phyloP scores from a whole-genome alignment of 2,797 vertebrate genomes.

The Choloepus didactylus region DNA sequence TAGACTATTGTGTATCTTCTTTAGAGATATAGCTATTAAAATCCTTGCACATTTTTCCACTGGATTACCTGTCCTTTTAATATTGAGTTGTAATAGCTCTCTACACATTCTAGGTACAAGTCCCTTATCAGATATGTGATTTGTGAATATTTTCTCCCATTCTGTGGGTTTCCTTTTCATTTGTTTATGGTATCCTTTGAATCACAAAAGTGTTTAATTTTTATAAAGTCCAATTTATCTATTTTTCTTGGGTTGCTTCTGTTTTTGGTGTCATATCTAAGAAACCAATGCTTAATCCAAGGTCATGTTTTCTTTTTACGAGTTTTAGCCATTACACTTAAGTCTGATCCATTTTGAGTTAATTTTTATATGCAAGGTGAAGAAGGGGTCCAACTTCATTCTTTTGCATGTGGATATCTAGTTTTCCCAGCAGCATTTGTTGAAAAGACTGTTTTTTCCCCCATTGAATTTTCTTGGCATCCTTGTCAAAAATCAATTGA shows the following conservation, averaged over 20 bases:
- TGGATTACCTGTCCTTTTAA: neutral
- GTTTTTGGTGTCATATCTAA: neutral
- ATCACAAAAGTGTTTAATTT: neutral
- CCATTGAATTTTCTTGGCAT: neutral
- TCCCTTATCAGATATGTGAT: neutral
- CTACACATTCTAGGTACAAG: neutral
- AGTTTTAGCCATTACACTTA: neutral
- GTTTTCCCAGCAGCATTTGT: neutral
- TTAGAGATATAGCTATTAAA: neutral
- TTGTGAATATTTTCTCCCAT: neutral
- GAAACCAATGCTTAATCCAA: neutral
- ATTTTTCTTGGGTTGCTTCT: neutral
- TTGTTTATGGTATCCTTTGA: neutral
- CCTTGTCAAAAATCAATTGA: too few species aligned
- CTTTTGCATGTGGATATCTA: neutral
- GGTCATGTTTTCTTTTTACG: neutral
- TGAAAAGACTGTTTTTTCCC: neutral
- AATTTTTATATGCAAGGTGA: neutral
- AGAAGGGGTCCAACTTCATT: neutral
- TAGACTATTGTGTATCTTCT: neutral
- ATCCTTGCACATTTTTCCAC: neutral
- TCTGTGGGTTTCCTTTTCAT: neutral
- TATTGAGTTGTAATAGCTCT: neutral
- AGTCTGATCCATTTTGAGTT: neutral
- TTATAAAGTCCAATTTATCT: neutral